These are phyloP conservation scores for Microplitis manilae DNA, from an alignment of 2,888 invertebrate species.

Conservation along the genomic window DNA sequence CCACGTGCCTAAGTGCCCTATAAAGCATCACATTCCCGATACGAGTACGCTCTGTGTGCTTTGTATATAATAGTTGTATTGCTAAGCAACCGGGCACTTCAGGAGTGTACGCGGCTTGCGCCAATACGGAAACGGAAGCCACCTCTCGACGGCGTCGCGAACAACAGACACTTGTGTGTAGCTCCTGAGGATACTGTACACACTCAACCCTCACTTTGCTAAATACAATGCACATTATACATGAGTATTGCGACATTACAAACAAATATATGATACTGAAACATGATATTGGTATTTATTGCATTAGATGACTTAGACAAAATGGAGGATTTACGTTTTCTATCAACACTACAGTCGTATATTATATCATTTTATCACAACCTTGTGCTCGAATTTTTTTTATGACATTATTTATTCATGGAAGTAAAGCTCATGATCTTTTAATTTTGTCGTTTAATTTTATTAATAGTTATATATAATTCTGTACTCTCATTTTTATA, in stretches of 20 bases:
- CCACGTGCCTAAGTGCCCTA: slow-evolving; percentile 69
- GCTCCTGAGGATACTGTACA: slow-evolving; percentile 42
- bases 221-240: slow-evolving; percentile 40
- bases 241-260: too few species aligned
- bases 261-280: too few species aligned
- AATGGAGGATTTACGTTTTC: too few species aligned
- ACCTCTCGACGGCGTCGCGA: slow-evolving; percentile 56
- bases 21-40: slow-evolving; percentile 59
- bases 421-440: neutral
- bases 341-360: slow-evolving; percentile 46
- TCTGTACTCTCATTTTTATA: too few species aligned
- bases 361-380: slow-evolving; percentile 23
- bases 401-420: slow-evolving; percentile 15
- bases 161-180: slow-evolving; percentile 46
- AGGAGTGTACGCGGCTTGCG: slow-evolving; percentile 50
- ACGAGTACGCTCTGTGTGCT: slow-evolving; percentile 44
- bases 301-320: too few species aligned
- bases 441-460: neutral
- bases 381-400: slow-evolving; percentile 2
- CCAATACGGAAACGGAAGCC: slow-evolving; percentile 70
- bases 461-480: too few species aligned
- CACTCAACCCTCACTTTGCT: slow-evolving; percentile 65
- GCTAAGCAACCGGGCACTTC: neutral
- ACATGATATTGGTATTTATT: too few species aligned
- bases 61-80: slow-evolving; percentile 26